These are phyloP conservation scores for Pyrrhosoma nymphula DNA, from an alignment of 2,888 invertebrate genomes.

Conservation along the genomic window DNA sequence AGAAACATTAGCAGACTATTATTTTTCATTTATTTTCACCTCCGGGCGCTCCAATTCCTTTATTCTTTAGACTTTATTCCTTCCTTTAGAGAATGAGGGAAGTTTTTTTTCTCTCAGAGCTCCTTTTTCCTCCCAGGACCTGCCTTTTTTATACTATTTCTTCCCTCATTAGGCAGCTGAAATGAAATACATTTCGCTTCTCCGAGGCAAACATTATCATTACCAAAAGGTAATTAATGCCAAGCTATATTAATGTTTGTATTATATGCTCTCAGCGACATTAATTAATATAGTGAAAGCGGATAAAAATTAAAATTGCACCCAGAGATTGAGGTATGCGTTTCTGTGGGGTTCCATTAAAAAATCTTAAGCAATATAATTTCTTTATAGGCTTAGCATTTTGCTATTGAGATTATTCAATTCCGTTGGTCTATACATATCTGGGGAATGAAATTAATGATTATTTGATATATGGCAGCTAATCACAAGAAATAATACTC, in stretches of 20 bases:
- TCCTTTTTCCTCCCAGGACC: not conserved
- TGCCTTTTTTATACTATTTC: not conserved
- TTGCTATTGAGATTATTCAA: too few species aligned
- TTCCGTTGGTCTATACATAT: too few species aligned
- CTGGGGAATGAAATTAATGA: too few species aligned
- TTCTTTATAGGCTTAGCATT: too few species aligned
- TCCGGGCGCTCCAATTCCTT: not conserved
- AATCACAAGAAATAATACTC: too few species aligned
- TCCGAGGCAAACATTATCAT: not conserved
- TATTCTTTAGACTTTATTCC: not conserved
- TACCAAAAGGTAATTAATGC: not conserved
- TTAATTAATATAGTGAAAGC: too few species aligned
- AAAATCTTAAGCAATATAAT: too few species aligned
- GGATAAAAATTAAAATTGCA: too few species aligned
- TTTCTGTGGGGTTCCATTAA: too few species aligned
- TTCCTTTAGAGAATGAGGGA: not conserved
- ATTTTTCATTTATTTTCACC: constrained; percentile 25
- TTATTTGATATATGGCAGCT: too few species aligned
- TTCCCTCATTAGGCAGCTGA: not conserved
- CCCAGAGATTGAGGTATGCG: too few species aligned
- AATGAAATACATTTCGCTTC: not conserved
- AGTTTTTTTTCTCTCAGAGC: not conserved
- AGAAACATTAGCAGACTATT: constrained; percentile 6
- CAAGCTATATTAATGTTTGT: not conserved
- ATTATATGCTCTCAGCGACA: not conserved